A percentile compares a stretch with the other conserved stretches of the same genome.
Evolutionary conservation across 1,140 invertebrate species (phyloP).

Genomic region (Lasioglossum albipes): DNA sequence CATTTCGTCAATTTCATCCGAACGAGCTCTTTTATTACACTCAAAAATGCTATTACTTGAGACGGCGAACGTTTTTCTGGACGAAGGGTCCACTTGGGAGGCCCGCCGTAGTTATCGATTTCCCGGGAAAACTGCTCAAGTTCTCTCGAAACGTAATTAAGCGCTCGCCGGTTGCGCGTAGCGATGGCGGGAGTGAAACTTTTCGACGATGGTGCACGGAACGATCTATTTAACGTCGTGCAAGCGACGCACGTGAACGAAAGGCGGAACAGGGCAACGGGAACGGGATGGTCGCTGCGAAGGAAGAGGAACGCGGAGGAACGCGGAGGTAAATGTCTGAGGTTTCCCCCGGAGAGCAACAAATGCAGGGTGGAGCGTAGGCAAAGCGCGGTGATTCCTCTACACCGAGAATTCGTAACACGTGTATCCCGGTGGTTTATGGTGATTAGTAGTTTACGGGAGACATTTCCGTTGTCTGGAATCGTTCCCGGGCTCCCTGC

Average conservation of each 20-base stretch:
- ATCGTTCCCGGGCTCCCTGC: slow-evolving; percentile 66
- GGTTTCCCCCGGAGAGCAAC: slow-evolving; percentile 69
- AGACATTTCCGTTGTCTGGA: slow-evolving; percentile 74
- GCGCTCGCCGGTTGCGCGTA: not conserved
- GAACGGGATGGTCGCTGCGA: not conserved
- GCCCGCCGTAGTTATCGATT: not conserved
- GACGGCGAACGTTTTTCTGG: no score
- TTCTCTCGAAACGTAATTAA: slow-evolving; percentile 3
- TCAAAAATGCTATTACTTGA: no score
- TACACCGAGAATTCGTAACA: slow-evolving; percentile 76
- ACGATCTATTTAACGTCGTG: slow-evolving; percentile 24
- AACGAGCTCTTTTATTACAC: no score
- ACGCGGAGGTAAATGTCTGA: slow-evolving; percentile 63
- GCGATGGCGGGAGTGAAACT: slow-evolving; percentile 7
- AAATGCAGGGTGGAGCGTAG: slow-evolving; percentile 62
- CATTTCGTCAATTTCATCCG: no score
- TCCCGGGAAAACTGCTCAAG: not conserved
- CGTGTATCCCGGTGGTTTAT: slow-evolving; percentile 77
- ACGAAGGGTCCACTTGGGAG: not conserved
- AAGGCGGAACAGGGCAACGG: slow-evolving; percentile 22
- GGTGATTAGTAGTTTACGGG: slow-evolving; percentile 78
- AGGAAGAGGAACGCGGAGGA: slow-evolving; percentile 32
- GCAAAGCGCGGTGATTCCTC: slow-evolving; percentile 65
- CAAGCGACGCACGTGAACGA: not conserved
- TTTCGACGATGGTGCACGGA: slow-evolving; percentile 1